These are phyloP conservation scores for Ophioninae sp. DNA, from an alignment of 2,888 invertebrate species.

Conservation along the genomic window DNA sequence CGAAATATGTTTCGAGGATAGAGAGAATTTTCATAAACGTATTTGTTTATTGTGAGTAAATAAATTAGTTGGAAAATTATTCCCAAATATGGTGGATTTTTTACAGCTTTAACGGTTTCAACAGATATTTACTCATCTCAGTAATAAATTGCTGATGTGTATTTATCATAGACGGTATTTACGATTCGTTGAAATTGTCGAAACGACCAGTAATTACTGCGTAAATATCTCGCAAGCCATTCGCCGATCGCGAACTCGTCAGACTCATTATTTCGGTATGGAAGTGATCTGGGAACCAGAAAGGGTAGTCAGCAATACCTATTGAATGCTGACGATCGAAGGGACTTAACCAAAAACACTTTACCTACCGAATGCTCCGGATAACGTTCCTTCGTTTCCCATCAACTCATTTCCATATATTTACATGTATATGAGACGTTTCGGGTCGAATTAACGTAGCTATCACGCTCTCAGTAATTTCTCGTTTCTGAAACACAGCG, in stretches of 20 bases:
- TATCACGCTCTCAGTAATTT: neutral
- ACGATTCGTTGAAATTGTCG: slow-evolving; percentile 13
- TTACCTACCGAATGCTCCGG: slow-evolving; percentile 47
- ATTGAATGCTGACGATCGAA: neutral
- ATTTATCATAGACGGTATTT: neutral
- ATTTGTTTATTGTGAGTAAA: neutral
- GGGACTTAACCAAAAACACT: slow-evolving; percentile 1
- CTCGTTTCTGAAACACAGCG: neutral
- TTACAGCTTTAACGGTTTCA: neutral
- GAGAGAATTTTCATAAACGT: neutral
- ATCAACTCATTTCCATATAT: neutral
- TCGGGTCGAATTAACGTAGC: neutral
- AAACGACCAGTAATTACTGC: slow-evolving; percentile 74
- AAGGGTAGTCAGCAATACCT: neutral
- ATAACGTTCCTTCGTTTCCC: slow-evolving; percentile 31
- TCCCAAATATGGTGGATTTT: neutral
- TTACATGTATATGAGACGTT: neutral
- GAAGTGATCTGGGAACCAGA: neutral
- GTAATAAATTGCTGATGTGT: neutral
- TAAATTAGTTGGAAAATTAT: neutral
- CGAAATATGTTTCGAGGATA: neutral
- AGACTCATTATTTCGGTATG: slow-evolving; percentile 76
- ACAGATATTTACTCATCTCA: neutral
- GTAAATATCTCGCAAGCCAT: slow-evolving; percentile 75
- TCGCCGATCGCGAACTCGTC: slow-evolving; percentile 74